Percentiles rank a stretch among this genome's conserved stretches.
phyloP scores from a whole-genome alignment of 2,888 invertebrate genomes.

The Caenorhabditis zanzibari region DNA sequence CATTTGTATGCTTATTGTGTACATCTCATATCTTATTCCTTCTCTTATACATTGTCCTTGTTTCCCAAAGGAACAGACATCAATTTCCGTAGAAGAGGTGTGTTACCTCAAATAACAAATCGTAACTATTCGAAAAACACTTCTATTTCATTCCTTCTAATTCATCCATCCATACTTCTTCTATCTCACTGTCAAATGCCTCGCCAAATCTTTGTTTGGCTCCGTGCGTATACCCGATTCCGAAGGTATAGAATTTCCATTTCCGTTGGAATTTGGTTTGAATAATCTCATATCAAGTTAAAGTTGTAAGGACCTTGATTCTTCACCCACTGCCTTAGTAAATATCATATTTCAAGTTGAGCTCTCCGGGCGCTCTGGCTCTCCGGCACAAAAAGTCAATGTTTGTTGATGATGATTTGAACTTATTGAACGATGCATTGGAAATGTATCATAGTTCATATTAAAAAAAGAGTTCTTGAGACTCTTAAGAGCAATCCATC shows the following conservation, averaged over 20 bases:
- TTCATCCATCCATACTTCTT: too few species aligned
- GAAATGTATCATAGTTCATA: background rate
- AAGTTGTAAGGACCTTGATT: conserved; percentile 10
- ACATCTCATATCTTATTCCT: background rate
- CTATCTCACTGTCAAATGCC: conserved; percentile 24
- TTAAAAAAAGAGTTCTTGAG: background rate
- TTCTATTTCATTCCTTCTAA: background rate
- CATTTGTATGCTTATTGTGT: conserved; percentile 12
- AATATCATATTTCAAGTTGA: conserved; percentile 41
- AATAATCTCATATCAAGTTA: conserved; percentile 10
- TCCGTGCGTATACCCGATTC: conserved; percentile 37
- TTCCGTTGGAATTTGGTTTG: background rate
- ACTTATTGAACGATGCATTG: conserved; percentile 17
- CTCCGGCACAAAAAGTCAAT: background rate
- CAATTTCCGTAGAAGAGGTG: conserved; percentile 15
- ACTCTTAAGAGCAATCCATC: background rate
- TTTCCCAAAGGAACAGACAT: background rate
- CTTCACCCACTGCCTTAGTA: conserved; percentile 2
- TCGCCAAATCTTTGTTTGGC: conserved; percentile 14
- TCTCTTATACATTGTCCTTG: background rate
- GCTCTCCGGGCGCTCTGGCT: background rate
- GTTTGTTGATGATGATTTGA: conserved; percentile 22
- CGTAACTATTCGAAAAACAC: background rate
- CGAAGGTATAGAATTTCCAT: conserved; percentile 39
- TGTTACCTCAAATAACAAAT: background rate